A percentile compares a stretch with the other conserved stretches of the same genome.
These are phyloP conservation scores for Xyrauchen texanus DNA, from an alignment of 2,113 vertebrate species.

Conservation along the genomic window DNA sequence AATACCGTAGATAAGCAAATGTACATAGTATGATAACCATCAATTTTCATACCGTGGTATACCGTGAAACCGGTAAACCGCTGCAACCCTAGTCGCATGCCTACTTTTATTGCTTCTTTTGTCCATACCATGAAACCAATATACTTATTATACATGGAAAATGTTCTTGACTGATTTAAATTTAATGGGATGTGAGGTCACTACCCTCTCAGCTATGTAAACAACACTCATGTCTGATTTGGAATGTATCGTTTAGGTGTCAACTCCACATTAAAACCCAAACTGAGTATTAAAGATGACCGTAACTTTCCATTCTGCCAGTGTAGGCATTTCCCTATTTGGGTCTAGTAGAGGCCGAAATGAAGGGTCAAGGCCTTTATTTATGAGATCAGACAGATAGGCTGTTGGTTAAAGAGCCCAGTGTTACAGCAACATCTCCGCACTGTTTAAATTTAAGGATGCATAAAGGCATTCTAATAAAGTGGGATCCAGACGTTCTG, in stretches of 20 bases:
- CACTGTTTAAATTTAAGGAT: constrained; percentile 3
- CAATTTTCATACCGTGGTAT: no score
- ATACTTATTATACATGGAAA: no score
- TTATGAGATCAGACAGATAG: neutral
- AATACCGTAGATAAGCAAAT: no score
- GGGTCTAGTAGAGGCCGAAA: neutral
- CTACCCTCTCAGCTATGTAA: constrained; percentile 23
- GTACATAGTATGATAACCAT: no score
- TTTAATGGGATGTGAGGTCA: constrained; percentile 1
- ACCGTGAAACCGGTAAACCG: no score
- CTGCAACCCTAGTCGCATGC: no score
- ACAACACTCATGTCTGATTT: constrained; percentile 3
- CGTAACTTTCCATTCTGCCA: neutral
- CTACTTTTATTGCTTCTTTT: no score
- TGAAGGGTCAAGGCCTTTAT: constrained; percentile 20
- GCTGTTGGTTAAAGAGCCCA: neutral
- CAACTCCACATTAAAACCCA: constrained; percentile 24
- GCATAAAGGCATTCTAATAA: neutral
- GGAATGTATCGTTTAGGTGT: constrained; percentile 34
- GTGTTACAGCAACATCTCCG: neutral
- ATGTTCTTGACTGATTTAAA: no score
- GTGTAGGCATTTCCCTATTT: constrained; percentile 18
- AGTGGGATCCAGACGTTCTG: no score
- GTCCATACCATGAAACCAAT: no score
- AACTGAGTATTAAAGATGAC: neutral